Base-by-base conservation (phyloP, 2,113 vertebrate genomes). In the Columba livia region DNA sequence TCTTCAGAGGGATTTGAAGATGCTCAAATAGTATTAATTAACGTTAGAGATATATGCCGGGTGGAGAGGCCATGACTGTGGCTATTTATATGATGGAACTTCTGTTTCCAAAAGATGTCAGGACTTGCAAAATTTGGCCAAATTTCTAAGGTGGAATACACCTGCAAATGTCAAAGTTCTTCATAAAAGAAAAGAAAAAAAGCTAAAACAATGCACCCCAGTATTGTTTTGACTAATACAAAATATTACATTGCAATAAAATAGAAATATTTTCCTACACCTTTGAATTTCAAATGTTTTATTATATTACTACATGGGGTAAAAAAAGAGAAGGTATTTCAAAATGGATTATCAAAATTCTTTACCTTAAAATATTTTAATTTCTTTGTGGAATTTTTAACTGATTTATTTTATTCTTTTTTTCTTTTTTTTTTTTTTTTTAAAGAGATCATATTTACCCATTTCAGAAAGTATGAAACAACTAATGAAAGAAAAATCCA, bases 291-390 rank as follows among this genome's bases (percentile, higher is more conserved):
- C 10, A 69, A 69, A 31, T 61, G 26, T 61, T 67, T 77, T 36
- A 0, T 51, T 71, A 15, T 66, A 18, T 40, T 93, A 40, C 13
- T 67, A n/a, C 0, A 0, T 44, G 17, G 7, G 9, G 21, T 51
- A 70, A 83, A 92, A 56, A 36, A 56, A 89, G 74, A 18, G 3
- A 81, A 87, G 3, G 8, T 62, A 54, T 56, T 83, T 89, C 14
- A 47, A 84, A 91, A 58, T 70, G 15, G 71, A 31, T n/a, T 65
- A 47, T 26, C 15, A 53, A 81, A 51, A n/a, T 26, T 61, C 5
- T 85, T 80, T 65, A 53, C n/a, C 25, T n/a, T 67, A 47, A 51
- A 61, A 40, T 31, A 44, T 77, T 56, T 48, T 47, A 54, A 54
- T 48, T 73, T 14, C 6, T 11, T 18, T 53, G 29, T 1, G 0